Evolutionary conservation across 2,797 vertebrate species (phyloP), one percentile per base, ranked within the genome.

Genomic region (Rachycentron canadum): DNA sequence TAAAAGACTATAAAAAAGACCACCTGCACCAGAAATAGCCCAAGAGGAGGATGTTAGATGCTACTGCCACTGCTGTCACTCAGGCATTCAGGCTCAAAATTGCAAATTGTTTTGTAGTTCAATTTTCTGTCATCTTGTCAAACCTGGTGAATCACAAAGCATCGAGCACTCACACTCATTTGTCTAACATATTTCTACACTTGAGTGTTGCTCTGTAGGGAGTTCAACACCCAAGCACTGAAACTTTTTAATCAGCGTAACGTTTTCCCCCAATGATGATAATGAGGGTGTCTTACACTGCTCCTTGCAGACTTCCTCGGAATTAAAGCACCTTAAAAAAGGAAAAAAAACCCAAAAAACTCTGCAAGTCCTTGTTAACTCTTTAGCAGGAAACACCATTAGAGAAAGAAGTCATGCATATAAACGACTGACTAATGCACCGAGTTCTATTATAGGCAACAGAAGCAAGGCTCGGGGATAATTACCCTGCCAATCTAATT

Each of bases 401-500:
- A 78, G 10, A 30, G 55, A 66, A 71, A 55, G 9, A 13, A 73
- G 65, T 14, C 50, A 23, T 53, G 28, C 76, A 77, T 79, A 82
- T 30, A 84, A 81, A 81, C 62, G 25, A 72, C 58, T 41, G 41
- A 34, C 74, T 57, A 75, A 71, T 52, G 36, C 21, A 16, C 23
- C 0, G 5, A 17, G 52, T 41, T 32, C 65, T 77, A 55, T 83
- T 70, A 69, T 57, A 81, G 58, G 52, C 25, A 73, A 64, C 34
- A 36, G 60, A 76, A 41, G 4, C 5, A 2, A 72, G 56, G 61
- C n/a, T 38, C 14, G 12, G 50, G 58, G 62, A 43, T 79, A 76
- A 84, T 78, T 74, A 85, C n/a, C 26, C 56, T 36, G 56, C 50
- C 63, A 47, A 60, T 66, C n/a, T 19, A 34, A 79, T 87, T 81